Percentiles rank a stretch among this genome's conserved stretches.
phyloP scores from a whole-genome alignment of 2,797 vertebrate species.

The Crocodylus rhombifer region DNA sequence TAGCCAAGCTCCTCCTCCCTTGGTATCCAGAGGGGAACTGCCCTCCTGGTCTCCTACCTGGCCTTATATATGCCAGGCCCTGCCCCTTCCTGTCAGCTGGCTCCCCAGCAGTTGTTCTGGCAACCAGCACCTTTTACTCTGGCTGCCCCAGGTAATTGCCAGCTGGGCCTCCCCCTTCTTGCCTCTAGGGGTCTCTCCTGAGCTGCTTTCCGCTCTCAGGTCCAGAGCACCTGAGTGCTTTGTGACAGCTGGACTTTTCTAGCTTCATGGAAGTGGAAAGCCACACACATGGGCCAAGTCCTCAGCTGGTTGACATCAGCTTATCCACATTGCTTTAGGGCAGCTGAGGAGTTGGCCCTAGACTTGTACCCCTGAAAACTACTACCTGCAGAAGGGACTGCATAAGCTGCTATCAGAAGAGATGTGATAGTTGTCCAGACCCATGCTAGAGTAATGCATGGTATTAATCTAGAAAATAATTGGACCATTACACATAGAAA shows the following conservation, averaged over 20 bases:
- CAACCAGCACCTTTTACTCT: too few species aligned
- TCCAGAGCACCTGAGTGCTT: too few species aligned
- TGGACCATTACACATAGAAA: slow-evolving; percentile 30
- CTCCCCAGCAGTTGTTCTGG: too few species aligned
- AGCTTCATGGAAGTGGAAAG: neutral
- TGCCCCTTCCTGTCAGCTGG: too few species aligned
- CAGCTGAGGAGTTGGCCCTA: neutral
- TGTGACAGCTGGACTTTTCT: neutral
- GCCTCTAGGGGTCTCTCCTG: too few species aligned
- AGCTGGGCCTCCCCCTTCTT: too few species aligned
- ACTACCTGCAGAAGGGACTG: neutral
- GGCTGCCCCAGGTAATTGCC: too few species aligned
- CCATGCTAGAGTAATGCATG: neutral
- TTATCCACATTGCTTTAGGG: neutral
- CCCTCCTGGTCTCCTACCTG: too few species aligned
- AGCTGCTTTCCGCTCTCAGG: too few species aligned
- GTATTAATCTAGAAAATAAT: slow-evolving; percentile 40
- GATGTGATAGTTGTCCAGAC: slow-evolving; percentile 24
- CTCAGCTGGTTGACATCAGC: neutral
- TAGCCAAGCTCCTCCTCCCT: too few species aligned
- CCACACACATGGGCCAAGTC: neutral
- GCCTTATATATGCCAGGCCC: too few species aligned
- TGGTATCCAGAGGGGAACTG: too few species aligned
- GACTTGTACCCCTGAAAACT: neutral
- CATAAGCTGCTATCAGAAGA: neutral